Evolutionary conservation across 2,888 invertebrate species (phyloP).

Genomic region (Diplazon laetatorius): DNA sequence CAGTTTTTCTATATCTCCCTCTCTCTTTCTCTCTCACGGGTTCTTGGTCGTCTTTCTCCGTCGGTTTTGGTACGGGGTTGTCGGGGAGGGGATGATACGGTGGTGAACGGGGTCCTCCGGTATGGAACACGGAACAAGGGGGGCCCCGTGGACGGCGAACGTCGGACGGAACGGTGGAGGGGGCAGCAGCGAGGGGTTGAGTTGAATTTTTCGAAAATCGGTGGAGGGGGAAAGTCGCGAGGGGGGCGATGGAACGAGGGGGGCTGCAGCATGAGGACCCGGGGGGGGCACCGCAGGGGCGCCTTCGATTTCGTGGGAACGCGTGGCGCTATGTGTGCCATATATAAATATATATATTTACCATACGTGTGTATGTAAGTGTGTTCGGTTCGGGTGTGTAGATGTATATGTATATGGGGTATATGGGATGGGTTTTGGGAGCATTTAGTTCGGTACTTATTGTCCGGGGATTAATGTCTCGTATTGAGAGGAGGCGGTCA

Average conservation of each 20-base stretch:
- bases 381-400: conserved; percentile 20
- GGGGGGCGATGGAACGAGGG: conserved; percentile 49
- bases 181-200: too few relatives aligned
- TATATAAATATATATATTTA: neutral
- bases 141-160: conserved; percentile 54
- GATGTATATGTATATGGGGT: conserved; percentile 9
- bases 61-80: too few relatives aligned
- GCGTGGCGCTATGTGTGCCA: conserved; percentile 73
- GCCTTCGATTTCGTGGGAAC: conserved; percentile 80
- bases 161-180: conserved; percentile 15
- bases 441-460: conserved; percentile 52
- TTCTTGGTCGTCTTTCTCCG: too few relatives aligned
- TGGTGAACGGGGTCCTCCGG: conserved; percentile 2
- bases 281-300: conserved; percentile 63
- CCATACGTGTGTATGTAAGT: neutral
- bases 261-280: conserved; percentile 60
- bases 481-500: conserved; percentile 72
- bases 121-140: conserved; percentile 9
- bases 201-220: too few relatives aligned
- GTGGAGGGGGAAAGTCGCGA: conserved; percentile 22
- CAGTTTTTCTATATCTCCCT: neutral
- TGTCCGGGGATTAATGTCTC: conserved; percentile 67
- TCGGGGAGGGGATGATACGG: neutral
- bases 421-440: conserved; percentile 31
- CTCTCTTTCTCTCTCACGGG: too few relatives aligned